Conservation (phyloP, 2,888 invertebrate species). For the Polydrusus tereticollis region DNA sequence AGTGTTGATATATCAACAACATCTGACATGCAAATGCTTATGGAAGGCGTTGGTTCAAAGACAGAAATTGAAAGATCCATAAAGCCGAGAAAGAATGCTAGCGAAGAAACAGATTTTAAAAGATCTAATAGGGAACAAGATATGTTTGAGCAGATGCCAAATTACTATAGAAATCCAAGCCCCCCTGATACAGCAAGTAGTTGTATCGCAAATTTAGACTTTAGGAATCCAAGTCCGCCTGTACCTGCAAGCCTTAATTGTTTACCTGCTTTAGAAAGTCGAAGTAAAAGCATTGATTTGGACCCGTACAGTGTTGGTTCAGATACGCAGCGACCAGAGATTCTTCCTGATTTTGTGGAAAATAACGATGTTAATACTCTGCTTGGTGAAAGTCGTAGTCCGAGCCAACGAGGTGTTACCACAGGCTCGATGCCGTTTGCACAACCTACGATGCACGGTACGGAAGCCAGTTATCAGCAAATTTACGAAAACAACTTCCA, state of each 20-base stretch:
- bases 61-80: not conserved
- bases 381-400: not conserved
- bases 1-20: not conserved
- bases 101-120: not conserved
- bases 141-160: not conserved
- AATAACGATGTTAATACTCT: constrained; percentile 1
- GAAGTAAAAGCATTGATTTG: not conserved
- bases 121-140: not conserved
- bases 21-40: not conserved
- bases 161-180: not conserved
- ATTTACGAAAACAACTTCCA: not conserved
- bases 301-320: not conserved
- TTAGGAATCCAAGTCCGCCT: constrained; percentile 16
- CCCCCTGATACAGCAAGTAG: not conserved
- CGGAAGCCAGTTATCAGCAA: not conserved
- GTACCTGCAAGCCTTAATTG: not conserved
- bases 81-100: not conserved
- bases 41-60: not conserved
- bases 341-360: constrained; percentile 12
- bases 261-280: not conserved
- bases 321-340: not conserved
- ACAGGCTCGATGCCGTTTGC: not conserved
- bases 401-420: not conserved
- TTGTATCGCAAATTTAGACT: not conserved
- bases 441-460: not conserved